Evolutionary conservation across 2,888 invertebrate species (phyloP), one percentile per base, ranked within the genome.

Genomic region (Kryphioiulus occultus): DNA sequence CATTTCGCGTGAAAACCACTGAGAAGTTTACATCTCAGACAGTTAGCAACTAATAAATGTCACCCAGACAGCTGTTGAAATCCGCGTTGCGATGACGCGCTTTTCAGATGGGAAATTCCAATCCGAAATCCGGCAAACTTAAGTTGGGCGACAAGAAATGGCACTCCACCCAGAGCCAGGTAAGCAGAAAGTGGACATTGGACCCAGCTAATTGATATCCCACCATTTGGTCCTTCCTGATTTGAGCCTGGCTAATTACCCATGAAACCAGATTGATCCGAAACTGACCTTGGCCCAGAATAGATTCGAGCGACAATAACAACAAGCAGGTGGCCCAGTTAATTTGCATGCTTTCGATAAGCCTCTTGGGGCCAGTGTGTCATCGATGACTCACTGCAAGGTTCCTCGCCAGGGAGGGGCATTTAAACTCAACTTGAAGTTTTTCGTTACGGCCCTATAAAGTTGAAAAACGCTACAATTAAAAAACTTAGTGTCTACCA

Each of bases 121-220:
- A 87, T n/a, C 85, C 86, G 22, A 89, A 89, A 83, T 82, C 88
- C n/a, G 85, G n/a, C 7, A 88, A 35, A 35, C 86, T 88, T 4
- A 88, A 88, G 88, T 42, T 88, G 22, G 87, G 87, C 26, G 88
- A 88, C 44, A 89, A 88, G 35, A 39, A 87, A 85, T 89, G 89
- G 89, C 88, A 88, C 30, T 89, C 89, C 4, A 89, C 89, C 10
- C 89, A 89, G 44, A 89, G 88, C 87, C 88, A 88, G 83, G 89
- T 89, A 59, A 42, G 84, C 17, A 10, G n/a, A 47, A 47, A 17
- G 10, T 47, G 47, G 15, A 47, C 47, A 10, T 47, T 47, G 47
- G 15, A 47, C 47, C 1, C 39, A 5, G 39, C 39, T 39, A 39
- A 39, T 39, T 39, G 39, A 5, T 39, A 39, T 5, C 9, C 9